Evolutionary conservation across 2,888 invertebrate genomes (phyloP), one percentile per base, ranked within the genome.

Genomic region (Anoplius nigerrimus): DNA sequence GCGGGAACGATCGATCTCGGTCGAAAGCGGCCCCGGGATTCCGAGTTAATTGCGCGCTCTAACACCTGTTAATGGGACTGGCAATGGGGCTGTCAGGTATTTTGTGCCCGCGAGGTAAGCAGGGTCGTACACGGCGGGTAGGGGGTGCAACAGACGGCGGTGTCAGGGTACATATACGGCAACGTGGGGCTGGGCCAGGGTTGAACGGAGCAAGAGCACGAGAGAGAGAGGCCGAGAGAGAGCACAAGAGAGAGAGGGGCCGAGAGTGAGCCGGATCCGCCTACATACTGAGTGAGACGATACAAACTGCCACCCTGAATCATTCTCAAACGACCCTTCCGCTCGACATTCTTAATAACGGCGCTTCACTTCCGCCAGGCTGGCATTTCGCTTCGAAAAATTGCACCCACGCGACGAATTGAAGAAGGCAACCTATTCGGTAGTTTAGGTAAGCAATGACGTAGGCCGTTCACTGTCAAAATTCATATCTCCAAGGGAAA

Each of bases 1-100:
- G 42, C 52, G 27, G 56, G 21, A 34, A 16, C 62, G 69, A 78
- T 75, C 78, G 70, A 75, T 70, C 62, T 51, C 21, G 60, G 42
- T 45, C 62, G 63, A 68, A 70, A 66, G 71, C 60, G 53, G 62
- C 61, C 60, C 59, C 58, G 72, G 75, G 72, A 80, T 81, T 81
- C 69, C 78, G 70, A 76, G 82, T 83, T 86, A 86, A 86, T 86
- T 86, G 85, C 79, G 74, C 72, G 79, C 78, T 79, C 78, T 71
- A 84, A 83, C 83, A 83, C 84, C 82, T 84, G 84, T 84, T 85
- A 85, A 84, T 85, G 77, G 85, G 71, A 78, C 78, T 72, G 79
- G 80, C 76, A 80, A 82, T 80, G 80, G 79, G 75, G 75, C 77
- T 82, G 85, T 84, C 84, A 83, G 83, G 82, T 82, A 83, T 84